Percentiles rank a stretch among this genome's conserved stretches.
phyloP scores from a whole-genome alignment of 2,888 invertebrate genomes.

The Margaritifera margaritifera region DNA sequence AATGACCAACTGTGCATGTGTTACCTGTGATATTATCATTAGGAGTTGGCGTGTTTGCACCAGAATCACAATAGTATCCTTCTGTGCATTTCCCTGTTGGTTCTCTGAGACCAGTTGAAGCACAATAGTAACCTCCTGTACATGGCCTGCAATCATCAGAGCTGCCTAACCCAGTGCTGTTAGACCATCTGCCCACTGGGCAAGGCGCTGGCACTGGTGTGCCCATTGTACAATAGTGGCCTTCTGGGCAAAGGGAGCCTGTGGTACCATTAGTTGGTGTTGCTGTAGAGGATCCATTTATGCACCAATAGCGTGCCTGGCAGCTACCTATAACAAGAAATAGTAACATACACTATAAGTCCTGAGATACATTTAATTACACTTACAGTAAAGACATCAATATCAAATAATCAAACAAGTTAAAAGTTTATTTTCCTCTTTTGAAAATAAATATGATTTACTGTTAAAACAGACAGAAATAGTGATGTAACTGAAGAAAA shows the following conservation, averaged over 20 bases:
- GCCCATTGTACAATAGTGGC: conserved; percentile 61
- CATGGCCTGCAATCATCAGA: conserved; percentile 44
- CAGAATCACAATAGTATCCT: conserved; percentile 63
- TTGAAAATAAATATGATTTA: conserved; percentile 1
- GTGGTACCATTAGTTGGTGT: conserved; percentile 64
- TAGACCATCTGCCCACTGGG: conserved; percentile 59
- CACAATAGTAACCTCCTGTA: conserved; percentile 62
- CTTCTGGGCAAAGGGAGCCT: conserved; percentile 63
- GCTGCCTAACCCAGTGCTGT: conserved; percentile 56
- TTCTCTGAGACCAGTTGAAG: conserved; percentile 54
- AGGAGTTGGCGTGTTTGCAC: conserved; percentile 57
- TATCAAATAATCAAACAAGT: neutral
- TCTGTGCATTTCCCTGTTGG: conserved; percentile 63
- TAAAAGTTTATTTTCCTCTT: neutral
- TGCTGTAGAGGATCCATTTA: conserved; percentile 57
- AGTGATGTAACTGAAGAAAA: neutral
- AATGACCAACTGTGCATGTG: conserved; percentile 65
- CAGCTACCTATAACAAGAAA: conserved; percentile 49
- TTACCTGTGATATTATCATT: conserved; percentile 62
- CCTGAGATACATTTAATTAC: no score
- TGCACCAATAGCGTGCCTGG: conserved; percentile 61
- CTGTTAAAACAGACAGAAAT: neutral
- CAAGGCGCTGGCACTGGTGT: conserved; percentile 55
- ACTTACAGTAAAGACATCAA: no score
- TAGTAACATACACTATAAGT: neutral